Evolutionary conservation across 2,888 invertebrate species (phyloP).

Genomic region (Troides aeacus): DNA sequence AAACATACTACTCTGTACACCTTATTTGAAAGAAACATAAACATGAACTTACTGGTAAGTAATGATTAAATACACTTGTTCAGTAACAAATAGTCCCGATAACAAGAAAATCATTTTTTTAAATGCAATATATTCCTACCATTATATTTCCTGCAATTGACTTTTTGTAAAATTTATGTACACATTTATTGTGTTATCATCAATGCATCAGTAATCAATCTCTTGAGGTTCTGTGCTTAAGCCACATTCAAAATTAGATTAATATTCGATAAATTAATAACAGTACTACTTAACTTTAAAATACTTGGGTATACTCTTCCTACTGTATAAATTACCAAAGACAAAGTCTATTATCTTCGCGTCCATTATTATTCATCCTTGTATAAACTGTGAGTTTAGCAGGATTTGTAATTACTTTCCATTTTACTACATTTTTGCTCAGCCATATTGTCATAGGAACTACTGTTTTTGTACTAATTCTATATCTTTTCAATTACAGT

Average conservation of each 20-base stretch:
- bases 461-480: no score
- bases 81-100: constrained; percentile 11
- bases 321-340: no score
- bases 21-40: constrained; percentile 27
- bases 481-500: no score
- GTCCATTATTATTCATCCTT: neutral
- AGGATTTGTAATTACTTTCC: no score
- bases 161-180: neutral
- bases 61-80: constrained; percentile 28
- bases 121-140: neutral
- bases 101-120: neutral
- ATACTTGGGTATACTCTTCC: no score
- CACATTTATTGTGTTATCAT: no score
- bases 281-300: neutral
- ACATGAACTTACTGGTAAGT: constrained; percentile 26
- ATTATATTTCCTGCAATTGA: neutral
- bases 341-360: no score
- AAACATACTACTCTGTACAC: constrained; percentile 27
- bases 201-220: no score
- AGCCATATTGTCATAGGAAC: no score
- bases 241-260: neutral
- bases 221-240: no score
- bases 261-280: neutral
- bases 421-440: no score
- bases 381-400: no score